A percentile compares a stretch with the other conserved stretches of the same genome.
phyloP scores from a whole-genome alignment of 1,140 invertebrate species.

The Apis laboriosa region DNA sequence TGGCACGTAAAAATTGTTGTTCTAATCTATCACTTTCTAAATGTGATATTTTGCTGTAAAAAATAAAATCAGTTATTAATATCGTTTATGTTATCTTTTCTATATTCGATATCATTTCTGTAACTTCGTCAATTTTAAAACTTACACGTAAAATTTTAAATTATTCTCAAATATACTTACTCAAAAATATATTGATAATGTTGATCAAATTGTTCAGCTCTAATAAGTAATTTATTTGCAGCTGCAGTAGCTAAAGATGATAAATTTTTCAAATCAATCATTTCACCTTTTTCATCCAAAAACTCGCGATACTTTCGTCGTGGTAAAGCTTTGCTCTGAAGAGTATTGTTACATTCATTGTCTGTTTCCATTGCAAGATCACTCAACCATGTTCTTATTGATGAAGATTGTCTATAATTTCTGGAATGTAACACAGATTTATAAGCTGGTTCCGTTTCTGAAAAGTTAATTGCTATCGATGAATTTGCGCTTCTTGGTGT shows the following conservation, averaged over 20 bases:
- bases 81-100: neutral
- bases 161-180: constrained; percentile 57
- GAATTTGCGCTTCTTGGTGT: constrained; percentile 22
- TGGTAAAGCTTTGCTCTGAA: constrained; percentile 74
- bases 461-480: constrained; percentile 1
- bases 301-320: constrained; percentile 32
- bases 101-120: neutral
- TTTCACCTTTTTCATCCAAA: constrained; percentile 50
- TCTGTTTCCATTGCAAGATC: constrained; percentile 65
- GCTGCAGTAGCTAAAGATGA: constrained; percentile 74
- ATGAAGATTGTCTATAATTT: constrained; percentile 46
- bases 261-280: constrained; percentile 65
- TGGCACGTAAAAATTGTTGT: constrained; percentile 67
- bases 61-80: neutral
- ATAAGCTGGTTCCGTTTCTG: constrained; percentile 17
- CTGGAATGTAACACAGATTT: constrained; percentile 34
- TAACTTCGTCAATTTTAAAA: neutral
- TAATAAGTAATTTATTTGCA: constrained; percentile 74
- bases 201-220: constrained; percentile 72
- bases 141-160: neutral
- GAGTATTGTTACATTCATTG: constrained; percentile 67
- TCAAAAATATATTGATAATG: constrained; percentile 62
- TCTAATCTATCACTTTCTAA: constrained; percentile 65
- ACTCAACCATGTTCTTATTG: constrained; percentile 72
- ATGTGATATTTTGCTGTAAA: constrained; percentile 55